Evolutionary conservation across 2,888 invertebrate genomes (phyloP).

Genomic region (Peribatodes rhomboidaria): DNA sequence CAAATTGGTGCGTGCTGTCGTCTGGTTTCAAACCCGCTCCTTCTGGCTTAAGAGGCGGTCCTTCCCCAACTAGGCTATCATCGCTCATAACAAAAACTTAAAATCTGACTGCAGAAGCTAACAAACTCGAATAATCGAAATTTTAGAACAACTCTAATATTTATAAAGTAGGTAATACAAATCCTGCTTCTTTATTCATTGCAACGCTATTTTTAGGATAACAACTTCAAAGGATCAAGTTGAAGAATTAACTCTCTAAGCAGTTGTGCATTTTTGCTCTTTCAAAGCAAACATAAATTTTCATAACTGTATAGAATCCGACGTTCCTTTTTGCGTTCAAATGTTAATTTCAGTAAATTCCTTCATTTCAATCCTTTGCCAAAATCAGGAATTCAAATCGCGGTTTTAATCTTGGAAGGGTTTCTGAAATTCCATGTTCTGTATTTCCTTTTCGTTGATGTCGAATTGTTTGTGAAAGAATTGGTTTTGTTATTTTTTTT

Average conservation of each 20-base stretch:
- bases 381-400: conserved; percentile 60
- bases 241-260: conserved; percentile 24
- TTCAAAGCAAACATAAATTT: conserved; percentile 58
- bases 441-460: conserved; percentile 35
- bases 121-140: background rate
- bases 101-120: too few relatives aligned
- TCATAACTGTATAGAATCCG: conserved; percentile 61
- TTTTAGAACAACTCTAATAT: background rate
- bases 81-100: too few relatives aligned
- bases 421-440: conserved; percentile 32
- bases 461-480: conserved; percentile 21
- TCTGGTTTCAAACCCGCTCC: too few relatives aligned
- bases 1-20: too few relatives aligned
- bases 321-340: conserved; percentile 56
- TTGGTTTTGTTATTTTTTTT: conserved; percentile 17
- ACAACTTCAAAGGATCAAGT: conserved; percentile 9
- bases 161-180: background rate
- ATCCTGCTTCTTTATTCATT: background rate
- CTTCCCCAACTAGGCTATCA: too few relatives aligned
- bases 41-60: too few relatives aligned
- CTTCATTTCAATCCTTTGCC: conserved; percentile 66
- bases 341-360: conserved; percentile 60
- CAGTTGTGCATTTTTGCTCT: conserved; percentile 48
- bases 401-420: conserved; percentile 45
- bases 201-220: background rate